Evolutionary conservation across 2,113 vertebrate genomes (phyloP).

Genomic region (Solea solea): DNA sequence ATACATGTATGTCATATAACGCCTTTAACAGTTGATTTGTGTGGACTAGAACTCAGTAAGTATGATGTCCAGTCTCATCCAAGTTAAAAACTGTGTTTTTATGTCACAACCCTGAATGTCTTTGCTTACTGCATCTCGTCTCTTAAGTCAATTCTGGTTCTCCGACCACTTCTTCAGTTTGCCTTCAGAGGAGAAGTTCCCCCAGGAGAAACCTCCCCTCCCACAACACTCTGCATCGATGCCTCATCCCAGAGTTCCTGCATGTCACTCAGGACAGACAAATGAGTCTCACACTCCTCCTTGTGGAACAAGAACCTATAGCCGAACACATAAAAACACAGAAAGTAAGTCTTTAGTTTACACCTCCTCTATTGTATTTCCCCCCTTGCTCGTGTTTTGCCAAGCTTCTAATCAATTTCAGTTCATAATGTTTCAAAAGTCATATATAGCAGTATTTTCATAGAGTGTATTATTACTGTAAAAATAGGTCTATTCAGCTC

Average conservation of each 20-base stretch:
- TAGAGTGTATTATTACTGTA: background rate
- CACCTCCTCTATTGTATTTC: background rate
- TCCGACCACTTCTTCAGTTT: conserved; percentile 56
- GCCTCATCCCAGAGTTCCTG: conserved; percentile 64
- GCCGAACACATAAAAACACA: conserved; percentile 80
- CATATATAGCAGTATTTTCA: background rate
- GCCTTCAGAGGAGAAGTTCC: conserved; percentile 83
- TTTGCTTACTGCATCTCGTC: background rate
- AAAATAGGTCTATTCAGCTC: background rate
- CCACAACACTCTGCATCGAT: conserved; percentile 64
- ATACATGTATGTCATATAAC: no score
- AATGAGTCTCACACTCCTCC: conserved; percentile 58
- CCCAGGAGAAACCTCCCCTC: conserved; percentile 78
- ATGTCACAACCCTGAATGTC: background rate
- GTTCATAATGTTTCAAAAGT: background rate
- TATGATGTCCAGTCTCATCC: background rate
- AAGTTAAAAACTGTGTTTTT: background rate
- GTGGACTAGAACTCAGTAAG: background rate
- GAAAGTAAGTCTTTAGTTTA: conserved; percentile 35
- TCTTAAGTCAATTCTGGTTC: background rate
- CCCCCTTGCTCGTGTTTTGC: conserved; percentile 5
- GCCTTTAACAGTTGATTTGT: no score
- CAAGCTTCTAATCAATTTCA: background rate
- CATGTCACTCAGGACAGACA: conserved; percentile 44
- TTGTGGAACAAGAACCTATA: conserved; percentile 78